A percentile compares a stretch with the other conserved stretches of the same genome.
Evolutionary conservation across 2,797 vertebrate genomes (phyloP).

Genomic region (Eupleurogrammus muticus): DNA sequence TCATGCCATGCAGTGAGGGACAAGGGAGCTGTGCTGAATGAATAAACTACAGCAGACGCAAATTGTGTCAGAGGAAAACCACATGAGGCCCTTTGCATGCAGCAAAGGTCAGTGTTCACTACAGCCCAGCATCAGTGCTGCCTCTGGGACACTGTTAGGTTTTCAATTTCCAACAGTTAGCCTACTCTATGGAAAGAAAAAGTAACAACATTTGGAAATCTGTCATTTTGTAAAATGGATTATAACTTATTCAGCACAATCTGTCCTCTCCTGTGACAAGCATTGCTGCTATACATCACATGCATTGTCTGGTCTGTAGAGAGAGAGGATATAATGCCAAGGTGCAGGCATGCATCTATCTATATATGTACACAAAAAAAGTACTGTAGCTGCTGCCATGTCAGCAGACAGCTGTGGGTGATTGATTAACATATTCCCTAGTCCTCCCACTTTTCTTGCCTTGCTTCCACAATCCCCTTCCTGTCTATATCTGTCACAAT

Average conservation of each 20-base stretch:
- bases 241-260: constrained; percentile 31
- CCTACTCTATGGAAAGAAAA: neutral
- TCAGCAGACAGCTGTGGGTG: constrained; percentile 54
- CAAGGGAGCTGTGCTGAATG: constrained; percentile 8
- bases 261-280: neutral
- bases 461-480: constrained; percentile 9
- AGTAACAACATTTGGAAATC: constrained; percentile 35
- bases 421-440: constrained; percentile 50
- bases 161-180: constrained; percentile 16
- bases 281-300: constrained; percentile 3
- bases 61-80: constrained; percentile 36
- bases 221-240: constrained; percentile 28
- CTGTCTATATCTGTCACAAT: constrained; percentile 46
- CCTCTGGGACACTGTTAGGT: neutral
- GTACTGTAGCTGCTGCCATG: constrained; percentile 57
- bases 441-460: constrained; percentile 13
- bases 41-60: constrained; percentile 24
- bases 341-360: constrained; percentile 13
- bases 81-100: neutral
- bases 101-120: constrained; percentile 55
- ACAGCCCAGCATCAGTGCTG: constrained; percentile 12
- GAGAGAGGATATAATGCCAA: constrained; percentile 21
- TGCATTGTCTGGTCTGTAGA: neutral
- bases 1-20: constrained; percentile 25
- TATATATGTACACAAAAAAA: constrained; percentile 15